phyloP scores from a whole-genome alignment of 2,797 vertebrate species.

The Macropus fuliginosus region DNA sequence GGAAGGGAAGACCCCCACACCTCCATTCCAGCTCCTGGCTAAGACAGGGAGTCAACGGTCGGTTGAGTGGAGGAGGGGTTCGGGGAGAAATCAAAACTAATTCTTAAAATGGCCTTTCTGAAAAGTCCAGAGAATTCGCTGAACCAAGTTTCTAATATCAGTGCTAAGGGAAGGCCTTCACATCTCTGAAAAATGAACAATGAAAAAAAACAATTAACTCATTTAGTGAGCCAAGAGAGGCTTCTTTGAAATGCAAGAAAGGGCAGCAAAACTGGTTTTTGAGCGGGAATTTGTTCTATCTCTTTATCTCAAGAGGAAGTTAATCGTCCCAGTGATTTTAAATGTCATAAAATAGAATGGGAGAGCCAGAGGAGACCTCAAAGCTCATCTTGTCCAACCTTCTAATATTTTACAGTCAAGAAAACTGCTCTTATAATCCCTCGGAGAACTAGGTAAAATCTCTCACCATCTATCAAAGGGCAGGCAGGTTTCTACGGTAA shows the following conservation, averaged over 20 bases:
- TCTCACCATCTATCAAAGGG: background rate
- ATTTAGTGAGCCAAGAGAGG: background rate
- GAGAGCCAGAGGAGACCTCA: background rate
- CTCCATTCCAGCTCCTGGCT: background rate
- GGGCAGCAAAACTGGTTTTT: background rate
- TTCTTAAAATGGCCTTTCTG: background rate
- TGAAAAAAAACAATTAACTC: background rate
- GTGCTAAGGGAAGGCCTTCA: background rate
- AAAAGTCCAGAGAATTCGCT: background rate
- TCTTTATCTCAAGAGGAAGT: background rate
- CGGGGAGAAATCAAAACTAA: background rate
- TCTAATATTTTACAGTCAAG: background rate
- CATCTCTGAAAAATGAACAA: background rate
- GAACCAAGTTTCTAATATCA: background rate
- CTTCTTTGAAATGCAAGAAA: background rate
- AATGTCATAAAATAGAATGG: background rate
- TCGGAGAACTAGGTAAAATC: background rate
- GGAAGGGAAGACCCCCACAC: background rate
- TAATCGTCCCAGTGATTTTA: background rate
- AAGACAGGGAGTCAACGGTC: too few relatives aligned
- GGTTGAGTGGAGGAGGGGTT: rapidly evolving
- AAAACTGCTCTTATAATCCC: background rate
- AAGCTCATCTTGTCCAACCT: background rate
- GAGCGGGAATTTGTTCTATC: background rate
- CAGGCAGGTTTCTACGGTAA: background rate